Evolutionary conservation across 2,113 vertebrate species (phyloP).

Genomic region (Perca fluviatilis): DNA sequence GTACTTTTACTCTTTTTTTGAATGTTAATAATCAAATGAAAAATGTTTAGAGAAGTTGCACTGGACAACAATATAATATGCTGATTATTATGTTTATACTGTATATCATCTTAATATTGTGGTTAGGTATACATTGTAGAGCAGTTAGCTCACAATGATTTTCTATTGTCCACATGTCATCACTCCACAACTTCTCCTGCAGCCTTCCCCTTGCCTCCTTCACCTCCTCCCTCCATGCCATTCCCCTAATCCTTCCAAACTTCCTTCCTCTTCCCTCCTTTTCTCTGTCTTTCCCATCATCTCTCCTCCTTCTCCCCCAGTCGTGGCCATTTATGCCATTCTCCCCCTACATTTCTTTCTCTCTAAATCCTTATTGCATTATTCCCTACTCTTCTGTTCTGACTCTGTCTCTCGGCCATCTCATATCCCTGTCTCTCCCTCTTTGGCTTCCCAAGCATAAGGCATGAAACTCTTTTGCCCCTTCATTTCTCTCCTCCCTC

Average conservation of each 20-base stretch:
- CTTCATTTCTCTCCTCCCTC: conserved; percentile 44
- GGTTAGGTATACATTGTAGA: no score
- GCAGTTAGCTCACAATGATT: neutral
- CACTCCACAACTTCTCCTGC: neutral
- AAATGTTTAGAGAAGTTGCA: neutral
- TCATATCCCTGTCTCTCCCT: conserved; percentile 68
- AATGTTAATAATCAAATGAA: neutral
- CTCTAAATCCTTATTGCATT: conserved; percentile 67
- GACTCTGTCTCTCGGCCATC: conserved; percentile 62
- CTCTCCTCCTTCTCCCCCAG: conserved; percentile 10
- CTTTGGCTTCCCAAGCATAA: conserved; percentile 49
- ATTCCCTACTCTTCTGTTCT: conserved; percentile 53
- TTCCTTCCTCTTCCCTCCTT: neutral
- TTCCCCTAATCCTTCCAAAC: conserved; percentile 3
- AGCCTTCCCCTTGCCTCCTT: neutral
- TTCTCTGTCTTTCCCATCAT: conserved; percentile 10
- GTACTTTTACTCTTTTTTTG: neutral
- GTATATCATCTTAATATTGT: neutral
- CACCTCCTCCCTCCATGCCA: conserved; percentile 6
- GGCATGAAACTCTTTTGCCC: conserved; percentile 44
- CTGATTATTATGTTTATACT: neutral
- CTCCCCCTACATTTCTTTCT: conserved; percentile 23
- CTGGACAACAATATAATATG: neutral
- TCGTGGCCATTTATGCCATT: conserved; percentile 42
- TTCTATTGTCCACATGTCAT: neutral